phyloP scores from a whole-genome alignment of 1,140 invertebrate genomes.

The Drosophila ficusphila region DNA sequence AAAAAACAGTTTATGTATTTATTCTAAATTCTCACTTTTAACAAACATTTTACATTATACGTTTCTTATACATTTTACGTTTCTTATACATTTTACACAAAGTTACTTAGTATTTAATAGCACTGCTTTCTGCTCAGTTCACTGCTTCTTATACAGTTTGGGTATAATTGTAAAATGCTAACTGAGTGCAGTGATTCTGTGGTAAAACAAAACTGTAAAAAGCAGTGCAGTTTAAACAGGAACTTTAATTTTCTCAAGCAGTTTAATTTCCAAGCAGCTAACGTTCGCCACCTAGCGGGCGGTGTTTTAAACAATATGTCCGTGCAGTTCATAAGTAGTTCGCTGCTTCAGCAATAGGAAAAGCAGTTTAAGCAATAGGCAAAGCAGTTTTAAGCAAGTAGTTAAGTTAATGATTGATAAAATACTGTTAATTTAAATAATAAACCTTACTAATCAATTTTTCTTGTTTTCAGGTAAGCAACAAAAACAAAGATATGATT shows the following conservation, averaged over 20 bases:
- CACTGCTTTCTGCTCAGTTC: no score
- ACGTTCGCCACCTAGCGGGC: background rate
- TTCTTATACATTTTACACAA: background rate
- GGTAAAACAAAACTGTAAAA: background rate
- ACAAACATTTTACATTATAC: background rate
- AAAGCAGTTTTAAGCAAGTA: background rate
- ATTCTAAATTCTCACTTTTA: background rate
- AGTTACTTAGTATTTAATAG: background rate
- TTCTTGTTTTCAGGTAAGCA: conserved; percentile 32
- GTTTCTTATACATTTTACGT: background rate
- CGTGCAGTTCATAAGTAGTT: no score
- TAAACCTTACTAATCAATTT: background rate
- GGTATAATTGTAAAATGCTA: background rate
- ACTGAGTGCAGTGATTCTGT: no score
- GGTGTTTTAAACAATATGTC: background rate
- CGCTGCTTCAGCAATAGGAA: no score
- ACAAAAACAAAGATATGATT: background rate
- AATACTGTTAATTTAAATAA: background rate
- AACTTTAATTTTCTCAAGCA: no score
- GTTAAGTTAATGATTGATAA: background rate
- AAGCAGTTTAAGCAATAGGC: no score
- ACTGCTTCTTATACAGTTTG: background rate
- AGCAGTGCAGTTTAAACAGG: background rate
- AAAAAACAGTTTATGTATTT: background rate
- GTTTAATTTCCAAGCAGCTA: background rate